Evolutionary conservation across 2,113 vertebrate genomes (phyloP).

Genomic region (Callaeas wilsoni): DNA sequence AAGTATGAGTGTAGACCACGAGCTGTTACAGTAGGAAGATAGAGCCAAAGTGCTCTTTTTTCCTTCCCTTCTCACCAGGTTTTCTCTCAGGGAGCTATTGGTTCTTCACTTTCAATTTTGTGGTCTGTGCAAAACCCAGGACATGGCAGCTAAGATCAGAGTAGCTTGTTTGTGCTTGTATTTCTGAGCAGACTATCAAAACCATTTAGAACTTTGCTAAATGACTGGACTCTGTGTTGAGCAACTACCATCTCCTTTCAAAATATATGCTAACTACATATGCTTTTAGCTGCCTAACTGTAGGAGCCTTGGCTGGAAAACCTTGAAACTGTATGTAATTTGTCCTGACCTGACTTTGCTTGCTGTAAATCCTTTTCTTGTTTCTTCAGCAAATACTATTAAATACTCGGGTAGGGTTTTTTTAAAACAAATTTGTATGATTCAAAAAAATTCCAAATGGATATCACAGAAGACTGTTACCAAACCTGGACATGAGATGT

Average conservation of each 20-base stretch:
- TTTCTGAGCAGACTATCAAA: neutral
- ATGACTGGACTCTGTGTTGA: neutral
- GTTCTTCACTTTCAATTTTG: neutral
- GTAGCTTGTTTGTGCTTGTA: neutral
- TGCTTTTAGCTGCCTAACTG: neutral
- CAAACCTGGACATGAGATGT: neutral
- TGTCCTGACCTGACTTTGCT: neutral
- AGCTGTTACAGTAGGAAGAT: neutral
- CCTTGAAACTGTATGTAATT: neutral
- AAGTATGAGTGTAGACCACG: neutral
- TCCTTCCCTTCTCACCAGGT: neutral
- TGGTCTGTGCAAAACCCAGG: neutral
- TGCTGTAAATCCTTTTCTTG: neutral
- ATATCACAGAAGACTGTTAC: neutral
- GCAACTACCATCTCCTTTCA: neutral
- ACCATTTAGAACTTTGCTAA: neutral
- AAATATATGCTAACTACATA: neutral
- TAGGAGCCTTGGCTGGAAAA: neutral
- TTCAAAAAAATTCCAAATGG: neutral
- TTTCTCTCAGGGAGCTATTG: neutral
- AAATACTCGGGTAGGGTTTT: rapidly evolving
- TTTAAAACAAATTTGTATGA: neutral
- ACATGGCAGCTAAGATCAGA: neutral
- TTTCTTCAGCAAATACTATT: neutral
- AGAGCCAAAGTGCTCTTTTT: neutral